A percentile compares a stretch with the other conserved stretches of the same genome.
Evolutionary conservation across 2,797 vertebrate species (phyloP).

Genomic region (Scomberomorus guttatus): DNA sequence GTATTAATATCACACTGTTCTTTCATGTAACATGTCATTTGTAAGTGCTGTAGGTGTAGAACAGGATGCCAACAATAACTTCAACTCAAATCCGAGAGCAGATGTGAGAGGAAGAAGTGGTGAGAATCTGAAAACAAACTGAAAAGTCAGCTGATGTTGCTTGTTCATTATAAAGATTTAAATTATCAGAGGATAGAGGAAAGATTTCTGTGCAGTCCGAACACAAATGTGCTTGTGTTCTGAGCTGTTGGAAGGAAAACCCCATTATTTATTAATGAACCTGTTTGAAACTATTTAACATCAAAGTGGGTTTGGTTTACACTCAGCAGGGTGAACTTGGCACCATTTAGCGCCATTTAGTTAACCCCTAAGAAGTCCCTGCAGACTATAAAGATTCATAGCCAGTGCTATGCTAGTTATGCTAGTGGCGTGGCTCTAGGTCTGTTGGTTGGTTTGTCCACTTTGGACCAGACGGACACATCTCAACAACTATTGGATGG

Average conservation of each 20-base stretch:
- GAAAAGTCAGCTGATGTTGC: neutral
- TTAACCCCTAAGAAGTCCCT: slow-evolving; percentile 40
- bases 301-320: slow-evolving; percentile 60
- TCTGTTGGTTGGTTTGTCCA: neutral
- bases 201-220: neutral
- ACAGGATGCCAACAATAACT: slow-evolving; percentile 22
- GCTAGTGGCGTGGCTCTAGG: neutral
- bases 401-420: too few relatives aligned
- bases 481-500: neutral
- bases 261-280: slow-evolving; percentile 63
- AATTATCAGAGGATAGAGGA: slow-evolving; percentile 1
- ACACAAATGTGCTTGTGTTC: neutral
- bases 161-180: slow-evolving; percentile 8
- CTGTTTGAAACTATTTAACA: slow-evolving; percentile 64
- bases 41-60: slow-evolving; percentile 48
- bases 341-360: slow-evolving; percentile 61
- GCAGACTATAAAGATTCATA: slow-evolving; percentile 6
- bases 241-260: slow-evolving; percentile 36
- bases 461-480: too few relatives aligned
- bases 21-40: slow-evolving; percentile 26
- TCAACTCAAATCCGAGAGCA: neutral
- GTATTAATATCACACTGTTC: neutral
- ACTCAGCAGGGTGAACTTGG: slow-evolving; percentile 33
- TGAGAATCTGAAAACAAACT: neutral
- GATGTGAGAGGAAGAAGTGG: neutral